Base-by-base conservation (phyloP, 2,797 vertebrate genomes). In the Periophthalmus magnuspinnatus region DNA sequence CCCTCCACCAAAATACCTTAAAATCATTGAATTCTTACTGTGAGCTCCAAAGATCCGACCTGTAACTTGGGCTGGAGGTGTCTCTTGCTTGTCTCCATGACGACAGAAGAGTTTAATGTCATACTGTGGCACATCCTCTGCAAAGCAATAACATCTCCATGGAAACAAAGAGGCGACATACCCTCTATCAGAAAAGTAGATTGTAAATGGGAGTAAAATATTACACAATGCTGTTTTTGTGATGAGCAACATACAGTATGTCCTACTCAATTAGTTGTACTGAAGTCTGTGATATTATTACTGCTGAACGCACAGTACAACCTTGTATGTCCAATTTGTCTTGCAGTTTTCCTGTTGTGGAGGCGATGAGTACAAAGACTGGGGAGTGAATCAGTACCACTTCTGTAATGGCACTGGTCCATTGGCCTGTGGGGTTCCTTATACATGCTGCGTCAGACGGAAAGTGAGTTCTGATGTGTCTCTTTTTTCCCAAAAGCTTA, bases 311-410 rank as follows among this genome's bases (percentile, higher is more conserved):
- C 21, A 11, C 52, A 22, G 52, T 11, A 55, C 61, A 13, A 55
- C 11, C 1, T 28, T 41, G 36, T 65, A 32, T 47, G 16, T 47
- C 6, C 45, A 47, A 50, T 54, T 38, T 67, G 6, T 58, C 72
- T 65, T 65, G 1, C 80, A 97, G 96, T 96, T 97, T 83, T 96
- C 94, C 1, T 97, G 96, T 77, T 97, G 96, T 5, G 96, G 96
- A 0, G 95, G 95, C 0, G 96, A 97, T 0, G 95, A 97, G 11
- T 97, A 93, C 71, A 93, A 89, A 55, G 96, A 97, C 82, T 97
- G 96, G 96, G 85, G 71, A 1, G 95, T 95, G 65, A 97, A 97
- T 75, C 94, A 92, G 79, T 97, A 97, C 83, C 96, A 97, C 81
- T 93, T 93, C 54, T 97, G 96, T 86, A 95, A 97, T 0, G 79